Percentiles rank a stretch among this genome's conserved stretches.
These are phyloP conservation scores for Drosophila paulistorum DNA, from an alignment of 1,140 invertebrate genomes.

Conservation along the genomic window DNA sequence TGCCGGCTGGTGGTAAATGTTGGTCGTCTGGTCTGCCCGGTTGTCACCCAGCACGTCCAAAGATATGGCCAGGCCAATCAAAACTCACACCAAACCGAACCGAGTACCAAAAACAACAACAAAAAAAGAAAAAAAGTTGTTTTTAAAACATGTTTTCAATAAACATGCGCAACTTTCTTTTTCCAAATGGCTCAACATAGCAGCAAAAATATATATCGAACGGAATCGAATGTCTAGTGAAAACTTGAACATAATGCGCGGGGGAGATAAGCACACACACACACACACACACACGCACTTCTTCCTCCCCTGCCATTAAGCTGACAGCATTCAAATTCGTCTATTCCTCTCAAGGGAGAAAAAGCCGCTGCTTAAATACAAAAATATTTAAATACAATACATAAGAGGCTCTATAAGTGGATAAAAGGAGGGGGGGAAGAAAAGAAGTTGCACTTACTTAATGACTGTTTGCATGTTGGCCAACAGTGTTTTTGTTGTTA, in stretches of 20 bases:
- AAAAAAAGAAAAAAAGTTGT: constrained; percentile 13
- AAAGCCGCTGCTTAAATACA: constrained; percentile 15
- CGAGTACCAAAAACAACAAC: neutral
- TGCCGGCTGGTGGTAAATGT: constrained; percentile 11
- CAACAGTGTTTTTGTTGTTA: constrained; percentile 9
- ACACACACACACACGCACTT: neutral
- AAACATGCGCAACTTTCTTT: constrained; percentile 78
- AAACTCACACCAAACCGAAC: neutral
- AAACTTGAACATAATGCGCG: constrained; percentile 27
- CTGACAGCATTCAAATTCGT: neutral
- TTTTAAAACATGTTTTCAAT: constrained; percentile 69
- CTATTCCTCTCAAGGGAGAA: neutral
- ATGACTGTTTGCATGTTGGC: constrained; percentile 78
- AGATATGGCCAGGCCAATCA: constrained; percentile 13
- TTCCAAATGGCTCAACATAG: constrained; percentile 40
- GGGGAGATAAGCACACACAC: neutral
- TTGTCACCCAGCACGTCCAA: too few species aligned
- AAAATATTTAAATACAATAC: constrained; percentile 14
- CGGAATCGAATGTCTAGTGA: constrained; percentile 32
- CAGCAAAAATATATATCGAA: constrained; percentile 30
- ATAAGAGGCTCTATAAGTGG: neutral
- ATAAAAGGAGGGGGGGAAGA: neutral
- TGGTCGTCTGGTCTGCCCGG: too few species aligned
- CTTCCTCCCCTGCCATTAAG: neutral
- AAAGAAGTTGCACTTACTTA: constrained; percentile 66